These are phyloP conservation scores for Eptatretus atami DNA, from an alignment of 2,797 vertebrate species.

Conservation along the genomic window DNA sequence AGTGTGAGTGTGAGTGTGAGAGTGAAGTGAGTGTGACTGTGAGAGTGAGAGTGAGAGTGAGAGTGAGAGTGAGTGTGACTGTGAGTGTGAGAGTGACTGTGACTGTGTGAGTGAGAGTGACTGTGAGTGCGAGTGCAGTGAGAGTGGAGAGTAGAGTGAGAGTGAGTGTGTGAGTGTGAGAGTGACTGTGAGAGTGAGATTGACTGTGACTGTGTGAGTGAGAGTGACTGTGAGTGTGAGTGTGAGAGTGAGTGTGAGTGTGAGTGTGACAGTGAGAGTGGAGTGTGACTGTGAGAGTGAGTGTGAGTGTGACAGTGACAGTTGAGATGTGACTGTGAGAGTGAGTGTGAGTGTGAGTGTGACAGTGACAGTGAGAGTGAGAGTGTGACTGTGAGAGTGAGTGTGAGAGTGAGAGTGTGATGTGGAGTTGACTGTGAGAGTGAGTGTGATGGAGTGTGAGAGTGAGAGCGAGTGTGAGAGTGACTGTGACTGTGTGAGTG, in stretches of 20 bases:
- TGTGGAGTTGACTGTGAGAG: not conserved
- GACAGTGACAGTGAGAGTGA: not conserved
- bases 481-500: not conserved
- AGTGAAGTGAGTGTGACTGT: not conserved
- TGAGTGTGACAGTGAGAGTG: not conserved
- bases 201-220: not conserved
- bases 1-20: not conserved
- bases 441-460: not conserved
- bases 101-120: not conserved
- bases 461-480: no score
- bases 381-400: not conserved
- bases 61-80: not conserved
- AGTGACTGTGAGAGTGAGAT: not conserved
- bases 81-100: not conserved
- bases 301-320: not conserved
- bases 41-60: not conserved
- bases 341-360: not conserved
- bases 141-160: no score
- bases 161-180: not conserved
- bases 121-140: not conserved
- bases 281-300: not conserved
- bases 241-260: not conserved
- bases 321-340: not conserved
- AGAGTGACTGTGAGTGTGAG: not conserved
- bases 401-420: not conserved